Conservation (phyloP, 1,140 invertebrate species). For the Oedothorax gibbosus region DNA sequence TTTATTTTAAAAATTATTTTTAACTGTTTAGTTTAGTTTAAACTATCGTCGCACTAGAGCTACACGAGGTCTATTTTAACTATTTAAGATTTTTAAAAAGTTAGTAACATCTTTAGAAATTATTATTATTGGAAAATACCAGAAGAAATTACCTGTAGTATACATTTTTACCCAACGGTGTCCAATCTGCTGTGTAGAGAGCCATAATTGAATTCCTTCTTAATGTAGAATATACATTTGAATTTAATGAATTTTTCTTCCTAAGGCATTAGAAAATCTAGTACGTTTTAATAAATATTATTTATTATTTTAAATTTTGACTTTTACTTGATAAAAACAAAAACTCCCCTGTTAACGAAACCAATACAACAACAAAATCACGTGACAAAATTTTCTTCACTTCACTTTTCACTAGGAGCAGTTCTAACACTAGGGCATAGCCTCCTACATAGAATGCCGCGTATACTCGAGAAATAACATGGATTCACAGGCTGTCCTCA, state of each 20-base stretch:
- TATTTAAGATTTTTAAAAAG: neutral
- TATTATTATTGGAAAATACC: neutral
- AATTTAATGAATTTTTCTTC: neutral
- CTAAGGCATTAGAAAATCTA: neutral
- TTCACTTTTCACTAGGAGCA: slow-evolving; percentile 10
- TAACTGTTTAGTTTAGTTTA: too few relatives aligned
- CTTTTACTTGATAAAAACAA: neutral
- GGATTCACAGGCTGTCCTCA: too few relatives aligned
- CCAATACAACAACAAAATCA: slow-evolving; percentile 17
- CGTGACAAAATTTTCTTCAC: slow-evolving; percentile 1
- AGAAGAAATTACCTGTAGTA: slow-evolving; percentile 73
- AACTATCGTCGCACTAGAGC: too few relatives aligned
- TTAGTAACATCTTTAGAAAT: neutral
- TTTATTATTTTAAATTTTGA: neutral
- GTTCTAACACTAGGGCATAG: too few relatives aligned
- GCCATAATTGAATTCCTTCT: slow-evolving; percentile 65
- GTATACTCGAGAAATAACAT: too few relatives aligned
- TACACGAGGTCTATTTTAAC: too few relatives aligned
- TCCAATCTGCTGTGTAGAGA: slow-evolving; percentile 79
- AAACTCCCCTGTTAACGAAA: neutral
- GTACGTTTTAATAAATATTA: neutral
- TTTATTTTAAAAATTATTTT: neutral
- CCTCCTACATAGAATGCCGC: too few relatives aligned
- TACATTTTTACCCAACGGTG: slow-evolving; percentile 75
- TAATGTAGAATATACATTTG: neutral